These are phyloP conservation scores for Arenicola marina DNA, from an alignment of 2,888 invertebrate species.

Conservation along the genomic window DNA sequence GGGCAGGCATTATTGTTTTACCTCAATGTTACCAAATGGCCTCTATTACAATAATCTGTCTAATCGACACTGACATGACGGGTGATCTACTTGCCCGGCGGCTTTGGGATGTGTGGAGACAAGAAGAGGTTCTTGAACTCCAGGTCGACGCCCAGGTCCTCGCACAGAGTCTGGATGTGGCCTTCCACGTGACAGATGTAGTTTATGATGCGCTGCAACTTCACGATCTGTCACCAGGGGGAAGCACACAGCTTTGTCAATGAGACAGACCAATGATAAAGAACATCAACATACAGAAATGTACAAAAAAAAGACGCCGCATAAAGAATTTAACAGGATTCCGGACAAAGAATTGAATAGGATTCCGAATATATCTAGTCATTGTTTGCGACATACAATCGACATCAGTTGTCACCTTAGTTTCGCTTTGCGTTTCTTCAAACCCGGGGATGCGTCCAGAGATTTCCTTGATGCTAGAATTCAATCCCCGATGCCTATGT, in stretches of 20 bases:
- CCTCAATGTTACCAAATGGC: no score
- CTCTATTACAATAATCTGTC: no score
- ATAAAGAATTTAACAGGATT: no score
- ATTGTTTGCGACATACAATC: background rate
- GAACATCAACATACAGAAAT: background rate
- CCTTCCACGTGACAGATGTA: slow-evolving; percentile 54
- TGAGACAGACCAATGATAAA: background rate
- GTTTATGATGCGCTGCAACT: slow-evolving; percentile 54
- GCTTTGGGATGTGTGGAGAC: slow-evolving; percentile 18
- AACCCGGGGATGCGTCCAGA: slow-evolving; percentile 49
- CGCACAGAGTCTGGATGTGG: slow-evolving; percentile 35
- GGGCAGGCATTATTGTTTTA: no score
- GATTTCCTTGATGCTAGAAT: slow-evolving; percentile 47
- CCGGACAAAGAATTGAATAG: background rate
- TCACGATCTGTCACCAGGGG: slow-evolving; percentile 48
- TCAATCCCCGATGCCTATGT: slow-evolving; percentile 51
- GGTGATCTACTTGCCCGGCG: background rate
- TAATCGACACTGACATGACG: background rate
- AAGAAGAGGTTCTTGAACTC: slow-evolving; percentile 30
- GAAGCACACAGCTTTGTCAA: no score
- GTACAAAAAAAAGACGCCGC: no score
- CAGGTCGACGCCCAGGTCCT: slow-evolving; percentile 31
- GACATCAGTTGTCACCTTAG: slow-evolving; percentile 39
- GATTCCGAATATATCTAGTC: background rate
- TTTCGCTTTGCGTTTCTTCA: slow-evolving; percentile 46